These are phyloP conservation scores for Dipodomys stephensi DNA, from an alignment of 2,113 vertebrate genomes.

Conservation along the genomic window DNA sequence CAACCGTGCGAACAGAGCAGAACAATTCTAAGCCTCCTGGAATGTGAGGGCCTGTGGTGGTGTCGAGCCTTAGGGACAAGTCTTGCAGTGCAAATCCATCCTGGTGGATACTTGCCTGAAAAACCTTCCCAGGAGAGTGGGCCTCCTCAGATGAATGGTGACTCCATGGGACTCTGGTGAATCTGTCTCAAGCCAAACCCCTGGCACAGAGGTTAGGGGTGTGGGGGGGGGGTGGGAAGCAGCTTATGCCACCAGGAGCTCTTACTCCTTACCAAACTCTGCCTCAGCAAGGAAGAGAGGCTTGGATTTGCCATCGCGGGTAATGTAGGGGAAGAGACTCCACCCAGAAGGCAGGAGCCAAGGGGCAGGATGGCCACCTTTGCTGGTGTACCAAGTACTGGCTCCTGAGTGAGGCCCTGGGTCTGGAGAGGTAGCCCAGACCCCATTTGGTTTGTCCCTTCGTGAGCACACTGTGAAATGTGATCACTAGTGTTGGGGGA, in stretches of 20 bases:
- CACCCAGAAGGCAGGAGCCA: background rate
- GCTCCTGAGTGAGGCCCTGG: rapidly evolving
- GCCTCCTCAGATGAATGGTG: no score
- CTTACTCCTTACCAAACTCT: background rate
- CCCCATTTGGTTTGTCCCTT: background rate
- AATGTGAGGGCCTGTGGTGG: background rate
- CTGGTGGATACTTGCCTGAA: background rate
- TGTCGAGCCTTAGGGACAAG: background rate
- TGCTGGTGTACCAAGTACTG: background rate
- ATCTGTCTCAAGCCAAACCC: background rate
- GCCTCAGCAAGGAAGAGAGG: background rate
- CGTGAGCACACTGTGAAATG: background rate
- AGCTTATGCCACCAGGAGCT: background rate
- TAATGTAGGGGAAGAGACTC: background rate
- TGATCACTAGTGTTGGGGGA: no score
- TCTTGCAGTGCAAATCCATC: background rate
- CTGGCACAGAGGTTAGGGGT: background rate
- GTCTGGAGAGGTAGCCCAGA: background rate
- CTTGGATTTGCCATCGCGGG: background rate
- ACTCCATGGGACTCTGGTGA: background rate
- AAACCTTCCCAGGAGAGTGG: background rate
- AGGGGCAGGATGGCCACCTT: background rate
- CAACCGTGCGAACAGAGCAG: rapidly evolving
- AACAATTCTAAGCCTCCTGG: background rate
- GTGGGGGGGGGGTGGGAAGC: background rate